These are phyloP conservation scores for Abramis brama DNA, from an alignment of 2,113 vertebrate genomes.

Conservation along the genomic window DNA sequence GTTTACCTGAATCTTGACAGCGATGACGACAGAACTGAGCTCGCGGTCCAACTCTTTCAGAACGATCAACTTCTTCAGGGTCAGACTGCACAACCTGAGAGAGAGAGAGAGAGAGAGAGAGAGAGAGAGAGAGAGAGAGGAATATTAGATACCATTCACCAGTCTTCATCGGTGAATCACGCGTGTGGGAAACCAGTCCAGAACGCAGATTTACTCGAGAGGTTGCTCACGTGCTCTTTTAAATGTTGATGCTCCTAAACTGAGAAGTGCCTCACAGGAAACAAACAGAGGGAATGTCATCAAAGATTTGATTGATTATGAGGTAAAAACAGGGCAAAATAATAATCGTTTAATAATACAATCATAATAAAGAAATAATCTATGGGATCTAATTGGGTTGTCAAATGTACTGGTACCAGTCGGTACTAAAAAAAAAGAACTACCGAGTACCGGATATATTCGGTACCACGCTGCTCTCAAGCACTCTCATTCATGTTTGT, in stretches of 20 bases:
- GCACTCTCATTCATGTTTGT: no score
- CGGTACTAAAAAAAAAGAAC: no score
- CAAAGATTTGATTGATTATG: not conserved
- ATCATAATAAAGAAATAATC: not conserved
- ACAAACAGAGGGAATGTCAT: not conserved
- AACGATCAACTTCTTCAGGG: conserved; percentile 72
- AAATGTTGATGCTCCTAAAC: not conserved
- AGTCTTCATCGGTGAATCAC: not conserved
- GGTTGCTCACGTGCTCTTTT: not conserved
- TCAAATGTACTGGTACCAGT: no score
- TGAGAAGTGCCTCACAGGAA: not conserved
- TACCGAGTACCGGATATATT: no score
- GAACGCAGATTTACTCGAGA: not conserved
- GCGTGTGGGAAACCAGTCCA: not conserved
- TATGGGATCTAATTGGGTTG: not conserved
- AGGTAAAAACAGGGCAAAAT: not conserved
- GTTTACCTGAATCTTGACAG: conserved; percentile 74
- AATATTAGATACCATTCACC: not conserved
- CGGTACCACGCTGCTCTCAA: no score
- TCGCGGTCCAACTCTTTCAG: conserved; percentile 72
- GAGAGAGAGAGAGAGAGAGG: not conserved
- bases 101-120: not conserved
- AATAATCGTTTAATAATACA: not conserved
- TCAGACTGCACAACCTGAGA: conserved; percentile 71
- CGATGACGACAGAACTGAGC: conserved; percentile 73